Conservation (phyloP, 1,140 invertebrate genomes). For the Chironomus tepperi region DNA sequence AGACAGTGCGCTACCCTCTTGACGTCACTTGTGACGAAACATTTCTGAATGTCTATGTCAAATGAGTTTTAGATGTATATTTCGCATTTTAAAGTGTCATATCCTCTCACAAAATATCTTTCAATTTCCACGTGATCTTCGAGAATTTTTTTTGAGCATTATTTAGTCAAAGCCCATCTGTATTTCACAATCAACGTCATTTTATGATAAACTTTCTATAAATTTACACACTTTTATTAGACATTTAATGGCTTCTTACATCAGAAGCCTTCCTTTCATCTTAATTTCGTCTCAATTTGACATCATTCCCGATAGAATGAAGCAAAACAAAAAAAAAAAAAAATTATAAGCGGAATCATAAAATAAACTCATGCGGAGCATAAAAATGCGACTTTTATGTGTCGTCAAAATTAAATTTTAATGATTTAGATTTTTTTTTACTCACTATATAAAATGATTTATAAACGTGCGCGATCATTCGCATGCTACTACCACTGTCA, state of each 20-base stretch:
- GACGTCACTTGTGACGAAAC: no score
- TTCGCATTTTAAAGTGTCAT: no score
- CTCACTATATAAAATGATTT: slow-evolving; percentile 3
- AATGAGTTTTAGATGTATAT: no score
- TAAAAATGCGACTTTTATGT: slow-evolving; percentile 9
- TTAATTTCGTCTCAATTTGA: no score
- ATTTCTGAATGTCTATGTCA: no score
- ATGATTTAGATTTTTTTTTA: slow-evolving; percentile 17
- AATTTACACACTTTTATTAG: background rate
- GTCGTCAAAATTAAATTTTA: slow-evolving; percentile 23
- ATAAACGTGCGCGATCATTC: background rate
- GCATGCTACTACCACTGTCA: slow-evolving; percentile 3
- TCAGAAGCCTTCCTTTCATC: no score
- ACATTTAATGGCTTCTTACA: no score
- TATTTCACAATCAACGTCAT: slow-evolving; percentile 8
- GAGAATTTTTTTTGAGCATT: background rate
- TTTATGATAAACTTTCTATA: background rate
- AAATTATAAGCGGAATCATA: background rate
- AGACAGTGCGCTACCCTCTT: no score
- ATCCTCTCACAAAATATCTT: no score
- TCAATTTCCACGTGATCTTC: no score
- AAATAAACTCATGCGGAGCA: background rate
- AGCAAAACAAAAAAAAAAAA: background rate
- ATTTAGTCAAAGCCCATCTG: background rate
- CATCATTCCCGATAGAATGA: background rate